Evolutionary conservation across 1,140 invertebrate genomes (phyloP).

Genomic region (Saxidomus purpurata): DNA sequence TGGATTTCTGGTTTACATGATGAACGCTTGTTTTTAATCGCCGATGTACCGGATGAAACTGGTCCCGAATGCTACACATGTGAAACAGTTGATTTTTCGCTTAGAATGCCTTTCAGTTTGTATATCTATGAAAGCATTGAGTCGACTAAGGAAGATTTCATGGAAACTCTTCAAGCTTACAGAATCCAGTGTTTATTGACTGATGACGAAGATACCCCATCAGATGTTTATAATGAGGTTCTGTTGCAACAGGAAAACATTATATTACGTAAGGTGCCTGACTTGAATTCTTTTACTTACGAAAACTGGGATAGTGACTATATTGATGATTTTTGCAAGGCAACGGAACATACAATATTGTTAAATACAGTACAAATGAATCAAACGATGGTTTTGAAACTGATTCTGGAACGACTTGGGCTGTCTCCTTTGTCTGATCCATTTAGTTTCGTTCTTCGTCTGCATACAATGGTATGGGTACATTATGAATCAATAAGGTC

Average conservation of each 20-base stretch:
- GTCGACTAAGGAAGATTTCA: slow-evolving; percentile 12
- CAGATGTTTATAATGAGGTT: slow-evolving; percentile 5
- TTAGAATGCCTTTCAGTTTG: slow-evolving; percentile 47
- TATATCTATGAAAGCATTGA: slow-evolving; percentile 22
- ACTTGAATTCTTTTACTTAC: not conserved
- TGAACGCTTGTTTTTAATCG: slow-evolving; percentile 4
- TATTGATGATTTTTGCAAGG: slow-evolving; percentile 47
- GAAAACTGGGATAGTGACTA: slow-evolving; percentile 9
- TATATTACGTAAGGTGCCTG: not conserved
- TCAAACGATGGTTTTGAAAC: not conserved
- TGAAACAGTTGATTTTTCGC: not conserved
- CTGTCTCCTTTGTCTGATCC: not conserved
- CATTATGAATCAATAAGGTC: not conserved
- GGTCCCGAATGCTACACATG: slow-evolving; percentile 54
- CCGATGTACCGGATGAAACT: slow-evolving; percentile 3
- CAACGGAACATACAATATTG: not conserved
- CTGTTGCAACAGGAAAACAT: not conserved
- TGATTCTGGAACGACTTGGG: not conserved
- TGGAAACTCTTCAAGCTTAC: not conserved
- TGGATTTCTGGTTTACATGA: slow-evolving; percentile 13
- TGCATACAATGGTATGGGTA: slow-evolving; percentile 23
- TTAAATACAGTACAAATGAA: not conserved
- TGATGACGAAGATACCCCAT: slow-evolving; percentile 30
- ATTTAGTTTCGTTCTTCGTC: not conserved
- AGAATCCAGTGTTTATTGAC: not conserved